Percentiles rank a stretch among this genome's conserved stretches.
Conservation (phyloP, 2,113 vertebrate genomes). For the Seriola rivoliana region DNA sequence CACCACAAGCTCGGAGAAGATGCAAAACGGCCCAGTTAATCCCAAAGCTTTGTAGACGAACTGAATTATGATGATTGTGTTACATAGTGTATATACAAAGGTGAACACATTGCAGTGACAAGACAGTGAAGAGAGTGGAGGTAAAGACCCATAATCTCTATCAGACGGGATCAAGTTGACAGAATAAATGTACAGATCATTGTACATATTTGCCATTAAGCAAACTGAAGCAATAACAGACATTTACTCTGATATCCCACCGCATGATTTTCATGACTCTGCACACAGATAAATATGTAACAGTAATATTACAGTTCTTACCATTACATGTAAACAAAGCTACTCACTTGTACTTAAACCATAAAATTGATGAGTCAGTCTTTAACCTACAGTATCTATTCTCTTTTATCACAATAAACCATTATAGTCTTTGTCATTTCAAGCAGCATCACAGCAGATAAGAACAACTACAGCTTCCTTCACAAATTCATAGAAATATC, state of each 20-base stretch:
- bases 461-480: constrained; percentile 18
- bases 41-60: constrained; percentile 27
- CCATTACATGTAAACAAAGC: constrained; percentile 24
- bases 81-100: constrained; percentile 44
- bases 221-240: constrained; percentile 62
- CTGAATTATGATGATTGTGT: constrained; percentile 34
- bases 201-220: constrained; percentile 67
- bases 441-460: background rate
- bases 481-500: constrained; percentile 25
- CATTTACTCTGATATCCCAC: constrained; percentile 40
- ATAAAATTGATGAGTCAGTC: constrained; percentile 27
- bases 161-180: constrained; percentile 9
- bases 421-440: constrained; percentile 38
- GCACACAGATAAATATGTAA: constrained; percentile 51
- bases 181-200: constrained; percentile 51
- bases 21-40: constrained; percentile 49
- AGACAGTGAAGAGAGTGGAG: constrained; percentile 14
- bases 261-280: constrained; percentile 66
- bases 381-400: constrained; percentile 36
- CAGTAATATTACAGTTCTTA: constrained; percentile 17
- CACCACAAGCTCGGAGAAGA: constrained; percentile 20
- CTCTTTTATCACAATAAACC: constrained; percentile 45
- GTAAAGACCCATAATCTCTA: constrained; percentile 9
- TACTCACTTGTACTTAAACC: constrained; percentile 36
- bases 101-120: constrained; percentile 17